Percentiles rank a stretch among this genome's conserved stretches.
Conservation (phyloP, 2,113 vertebrate genomes). For the Calypte anna region DNA sequence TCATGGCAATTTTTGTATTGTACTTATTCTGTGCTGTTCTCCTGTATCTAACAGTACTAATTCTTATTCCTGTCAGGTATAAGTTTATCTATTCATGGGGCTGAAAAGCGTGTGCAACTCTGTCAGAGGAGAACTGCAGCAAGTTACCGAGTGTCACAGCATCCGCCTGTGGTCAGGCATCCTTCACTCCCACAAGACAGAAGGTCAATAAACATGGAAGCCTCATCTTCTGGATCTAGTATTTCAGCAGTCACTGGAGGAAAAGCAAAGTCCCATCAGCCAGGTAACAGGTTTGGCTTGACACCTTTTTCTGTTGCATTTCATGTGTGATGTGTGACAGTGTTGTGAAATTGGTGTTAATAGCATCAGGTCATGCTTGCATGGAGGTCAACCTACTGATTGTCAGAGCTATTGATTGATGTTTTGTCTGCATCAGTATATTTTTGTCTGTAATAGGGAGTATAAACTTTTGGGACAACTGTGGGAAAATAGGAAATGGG, state of each 20-base stretch:
- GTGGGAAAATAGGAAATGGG: not conserved
- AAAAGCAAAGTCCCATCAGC: conserved; percentile 76
- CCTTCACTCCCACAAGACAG: conserved; percentile 76
- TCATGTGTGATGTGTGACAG: not conserved
- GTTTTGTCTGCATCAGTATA: not conserved
- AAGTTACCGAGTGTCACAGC: conserved; percentile 76
- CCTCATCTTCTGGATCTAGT: conserved; percentile 80
- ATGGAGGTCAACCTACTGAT: not conserved
- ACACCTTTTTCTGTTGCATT: not conserved
- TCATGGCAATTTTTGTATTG: not conserved
- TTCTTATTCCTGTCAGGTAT: conserved; percentile 82
- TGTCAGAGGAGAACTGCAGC: conserved; percentile 82
- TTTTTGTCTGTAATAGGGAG: not conserved
- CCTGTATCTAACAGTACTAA: conserved; percentile 34
- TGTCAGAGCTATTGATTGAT: not conserved
- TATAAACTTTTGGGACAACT: not conserved
- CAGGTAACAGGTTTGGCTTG: conserved; percentile 74
- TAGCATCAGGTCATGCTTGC: not conserved
- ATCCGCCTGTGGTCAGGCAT: conserved; percentile 76
- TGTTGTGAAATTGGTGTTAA: not conserved
- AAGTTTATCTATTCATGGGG: conserved; percentile 93
- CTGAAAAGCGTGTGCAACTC: conserved; percentile 83
- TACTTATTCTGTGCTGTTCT: not conserved
- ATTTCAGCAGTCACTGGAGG: conserved; percentile 77
- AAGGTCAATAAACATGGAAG: conserved; percentile 87